phyloP scores from a whole-genome alignment of 2,113 vertebrate species.

The Butorides virescens region DNA sequence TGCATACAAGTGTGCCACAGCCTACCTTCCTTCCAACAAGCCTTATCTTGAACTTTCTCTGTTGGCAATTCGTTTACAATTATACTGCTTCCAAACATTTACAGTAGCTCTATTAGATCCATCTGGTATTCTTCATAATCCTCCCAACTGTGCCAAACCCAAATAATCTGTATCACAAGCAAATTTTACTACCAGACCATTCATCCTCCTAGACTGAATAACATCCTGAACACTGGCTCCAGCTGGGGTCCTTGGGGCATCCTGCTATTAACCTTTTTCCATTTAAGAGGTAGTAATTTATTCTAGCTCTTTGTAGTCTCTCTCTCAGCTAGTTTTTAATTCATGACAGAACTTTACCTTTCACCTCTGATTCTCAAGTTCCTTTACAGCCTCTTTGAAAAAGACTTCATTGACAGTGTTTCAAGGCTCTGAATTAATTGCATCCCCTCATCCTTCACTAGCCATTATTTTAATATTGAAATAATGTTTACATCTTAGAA shows the following conservation, averaged over 20 bases:
- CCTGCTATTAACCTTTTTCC: conserved; percentile 36
- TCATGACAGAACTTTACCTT: conserved; percentile 3
- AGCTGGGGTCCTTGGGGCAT: not conserved
- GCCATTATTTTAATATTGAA: not conserved
- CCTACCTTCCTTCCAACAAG: not conserved
- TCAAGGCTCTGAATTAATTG: not conserved
- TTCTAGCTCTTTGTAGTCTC: not conserved
- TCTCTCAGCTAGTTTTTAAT: conserved; percentile 39
- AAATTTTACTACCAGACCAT: not conserved
- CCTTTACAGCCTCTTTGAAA: not conserved
- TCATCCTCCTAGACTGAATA: not conserved
- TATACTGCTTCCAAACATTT: conserved; percentile 24
- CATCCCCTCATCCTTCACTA: not conserved
- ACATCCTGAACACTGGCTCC: conserved; percentile 3
- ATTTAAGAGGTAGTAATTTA: conserved; percentile 37
- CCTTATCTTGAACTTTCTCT: not conserved
- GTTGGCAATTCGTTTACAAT: conserved; percentile 4
- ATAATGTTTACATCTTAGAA: not conserved
- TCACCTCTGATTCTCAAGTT: not conserved
- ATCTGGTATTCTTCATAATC: conserved; percentile 26
- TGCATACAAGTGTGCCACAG: not conserved
- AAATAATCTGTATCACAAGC: conserved; percentile 9
- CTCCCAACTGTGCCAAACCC: not conserved
- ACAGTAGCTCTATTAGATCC: conserved; percentile 35
- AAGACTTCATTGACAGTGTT: not conserved